Evolutionary conservation across 30 jellyfish, hydroid and myxozoan species (phyloP).

Genomic region (Turritopsis dohrnii): DNA sequence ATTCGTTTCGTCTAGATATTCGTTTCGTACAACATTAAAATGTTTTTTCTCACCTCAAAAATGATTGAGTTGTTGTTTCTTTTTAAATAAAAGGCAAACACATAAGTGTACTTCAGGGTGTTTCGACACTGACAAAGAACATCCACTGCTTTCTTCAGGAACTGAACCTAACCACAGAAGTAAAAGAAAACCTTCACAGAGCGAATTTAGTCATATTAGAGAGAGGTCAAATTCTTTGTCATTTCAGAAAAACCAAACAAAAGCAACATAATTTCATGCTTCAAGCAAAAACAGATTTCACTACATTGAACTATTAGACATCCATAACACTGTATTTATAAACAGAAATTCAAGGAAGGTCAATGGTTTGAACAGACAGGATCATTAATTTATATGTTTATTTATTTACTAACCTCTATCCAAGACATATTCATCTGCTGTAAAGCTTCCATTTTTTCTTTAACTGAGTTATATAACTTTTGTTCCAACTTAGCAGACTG

Average conservation of each 20-base stretch:
- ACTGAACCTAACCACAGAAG: constrained; percentile 68
- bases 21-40: neutral
- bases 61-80: constrained; percentile 89
- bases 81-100: constrained; percentile 86
- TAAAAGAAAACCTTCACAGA: too few relatives aligned
- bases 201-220: too few relatives aligned
- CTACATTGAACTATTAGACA: too few relatives aligned
- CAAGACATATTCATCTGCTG: constrained; percentile 97
- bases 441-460: constrained; percentile 82
- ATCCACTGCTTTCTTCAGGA: constrained; percentile 91
- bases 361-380: too few relatives aligned
- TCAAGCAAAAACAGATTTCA: too few relatives aligned
- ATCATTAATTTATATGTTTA: too few relatives aligned
- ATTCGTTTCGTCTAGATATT: too few relatives aligned
- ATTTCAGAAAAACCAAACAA: too few relatives aligned
- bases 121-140: constrained; percentile 89
- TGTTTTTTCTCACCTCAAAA: constrained; percentile 65
- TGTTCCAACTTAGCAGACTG: constrained; percentile 89
- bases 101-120: constrained; percentile 87
- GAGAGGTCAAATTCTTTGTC: too few relatives aligned
- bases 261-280: too few relatives aligned
- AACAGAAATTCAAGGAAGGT: too few relatives aligned
- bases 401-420: constrained; percentile 72
- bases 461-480: constrained; percentile 65
- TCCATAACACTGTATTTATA: too few relatives aligned